These are phyloP conservation scores for Watsonalla binaria DNA, from an alignment of 2,888 invertebrate genomes.

Conservation along the genomic window DNA sequence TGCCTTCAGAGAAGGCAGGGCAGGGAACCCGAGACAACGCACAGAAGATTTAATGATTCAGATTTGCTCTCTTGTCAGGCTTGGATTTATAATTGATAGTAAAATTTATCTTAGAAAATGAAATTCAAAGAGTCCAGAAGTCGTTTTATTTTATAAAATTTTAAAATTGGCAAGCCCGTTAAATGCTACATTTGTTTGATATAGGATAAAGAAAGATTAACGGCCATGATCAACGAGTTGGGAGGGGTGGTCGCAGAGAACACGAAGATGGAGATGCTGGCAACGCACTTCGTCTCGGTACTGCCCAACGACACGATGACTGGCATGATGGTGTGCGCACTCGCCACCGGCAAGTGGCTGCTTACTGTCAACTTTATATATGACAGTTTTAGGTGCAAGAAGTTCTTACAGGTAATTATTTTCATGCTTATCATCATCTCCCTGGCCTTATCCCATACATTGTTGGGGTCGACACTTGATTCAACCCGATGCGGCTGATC, in stretches of 20 bases:
- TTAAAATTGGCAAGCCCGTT: too few species aligned
- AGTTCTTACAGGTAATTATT: constrained; percentile 56
- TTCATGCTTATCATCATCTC: constrained; percentile 3
- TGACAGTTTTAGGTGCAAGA: constrained; percentile 69
- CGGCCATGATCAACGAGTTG: constrained; percentile 64
- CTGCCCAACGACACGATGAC: constrained; percentile 65
- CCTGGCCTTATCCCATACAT: too few species aligned
- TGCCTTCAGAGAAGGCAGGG: too few species aligned
- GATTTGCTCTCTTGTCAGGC: too few species aligned
- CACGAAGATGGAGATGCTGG: constrained; percentile 73
- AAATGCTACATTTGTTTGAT: constrained; percentile 1
- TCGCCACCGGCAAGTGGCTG: constrained; percentile 70
- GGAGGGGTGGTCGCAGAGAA: constrained; percentile 72
- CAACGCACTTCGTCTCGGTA: constrained; percentile 65
- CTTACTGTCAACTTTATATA: constrained; percentile 62
- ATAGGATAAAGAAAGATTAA: constrained; percentile 63
- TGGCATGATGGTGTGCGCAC: constrained; percentile 72
- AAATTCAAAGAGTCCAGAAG: too few species aligned
- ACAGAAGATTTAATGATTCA: too few species aligned
- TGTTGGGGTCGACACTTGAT: too few species aligned
- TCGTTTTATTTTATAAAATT: too few species aligned
- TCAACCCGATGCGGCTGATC: too few species aligned
- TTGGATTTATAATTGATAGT: too few species aligned
- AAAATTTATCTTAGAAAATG: too few species aligned
- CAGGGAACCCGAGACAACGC: too few species aligned